A percentile compares a stretch with the other conserved stretches of the same genome.
Conservation (phyloP, 1,140 invertebrate species). For the Drosophila nannoptera region DNA sequence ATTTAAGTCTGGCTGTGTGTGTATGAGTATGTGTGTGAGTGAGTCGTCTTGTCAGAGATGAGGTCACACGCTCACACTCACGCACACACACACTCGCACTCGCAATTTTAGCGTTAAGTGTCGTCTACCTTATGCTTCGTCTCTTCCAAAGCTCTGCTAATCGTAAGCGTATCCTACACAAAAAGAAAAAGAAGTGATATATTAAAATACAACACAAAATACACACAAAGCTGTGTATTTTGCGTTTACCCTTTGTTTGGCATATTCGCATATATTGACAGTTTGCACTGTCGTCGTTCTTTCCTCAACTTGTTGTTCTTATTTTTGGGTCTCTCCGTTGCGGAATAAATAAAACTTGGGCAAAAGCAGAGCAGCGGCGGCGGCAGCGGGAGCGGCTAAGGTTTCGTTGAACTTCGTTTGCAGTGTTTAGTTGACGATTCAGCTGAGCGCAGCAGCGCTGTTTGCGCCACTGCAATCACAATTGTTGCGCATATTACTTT, state of each 20-base stretch:
- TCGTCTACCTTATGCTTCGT: slow-evolving; percentile 61
- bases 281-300: slow-evolving; percentile 32
- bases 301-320: slow-evolving; percentile 25
- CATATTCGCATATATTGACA: slow-evolving; percentile 56
- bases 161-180: slow-evolving; percentile 58
- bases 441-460: background rate
- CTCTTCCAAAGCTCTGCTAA: slow-evolving; percentile 47
- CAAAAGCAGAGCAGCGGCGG: slow-evolving; percentile 8
- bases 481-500: background rate
- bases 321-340: slow-evolving; percentile 48
- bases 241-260: slow-evolving; percentile 49
- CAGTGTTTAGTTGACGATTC: slow-evolving; percentile 1
- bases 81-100: slow-evolving; percentile 18
- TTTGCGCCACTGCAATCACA: too few species aligned
- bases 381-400: slow-evolving; percentile 7
- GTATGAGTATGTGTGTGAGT: slow-evolving; percentile 2
- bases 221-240: slow-evolving; percentile 32
- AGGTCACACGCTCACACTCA: slow-evolving; percentile 40
- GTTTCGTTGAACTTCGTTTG: slow-evolving; percentile 66
- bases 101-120: slow-evolving; percentile 45
- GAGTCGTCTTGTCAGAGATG: slow-evolving; percentile 43
- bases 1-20: slow-evolving; percentile 15
- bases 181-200: background rate
- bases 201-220: slow-evolving; percentile 10
- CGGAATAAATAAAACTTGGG: slow-evolving; percentile 50